Evolutionary conservation across 2,888 invertebrate genomes (phyloP), one percentile per base, ranked within the genome.

Genomic region (Eristalis intricaria): DNA sequence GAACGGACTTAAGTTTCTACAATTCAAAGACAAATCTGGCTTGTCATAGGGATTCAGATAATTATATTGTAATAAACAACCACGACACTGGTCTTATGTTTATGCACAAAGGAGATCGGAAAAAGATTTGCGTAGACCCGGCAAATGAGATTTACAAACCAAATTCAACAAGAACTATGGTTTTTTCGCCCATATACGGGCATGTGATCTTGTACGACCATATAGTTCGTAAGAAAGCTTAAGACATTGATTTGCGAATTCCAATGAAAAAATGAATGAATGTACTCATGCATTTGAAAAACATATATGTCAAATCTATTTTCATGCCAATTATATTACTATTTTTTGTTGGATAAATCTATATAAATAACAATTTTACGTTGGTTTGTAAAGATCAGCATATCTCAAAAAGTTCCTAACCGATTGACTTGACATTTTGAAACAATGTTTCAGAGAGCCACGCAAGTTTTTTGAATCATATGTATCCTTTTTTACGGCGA

Each of bases 191-290:
- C 0, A 94, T 94, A 89, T 97, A 97, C 91, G 95, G 96, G 3
- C 96, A 96, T 90, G 94, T 96, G 56, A 95, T 97, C 90, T 94
- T 98, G 65, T 97, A 96, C 90, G 97, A 98, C 91, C 97, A 98
- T 90, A 94, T 96, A 8, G 94, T 96, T 0, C 94, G 96, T 89
- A 95, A 94, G 89, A 95, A 94, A 64, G 87, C 84, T 3, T 87
- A 35, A 68, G 23, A 13, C 35, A 43, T 56, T 56, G 19, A 56
- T 56, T 15, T 56, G n/a, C 19, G 19, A 56, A 56, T 5, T 56
- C 0, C 2, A 19, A 19, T 19, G 3, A 3, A n/a, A n/a, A n/a
- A n/a, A n/a, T n/a, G n/a, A n/a, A n/a, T n/a, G n/a, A n/a, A n/a
- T n/a, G n/a, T n/a, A n/a, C n/a, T n/a, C n/a, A n/a, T n/a, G n/a